Conservation (phyloP, 2,113 vertebrate genomes). For the Mobula birostris region DNA sequence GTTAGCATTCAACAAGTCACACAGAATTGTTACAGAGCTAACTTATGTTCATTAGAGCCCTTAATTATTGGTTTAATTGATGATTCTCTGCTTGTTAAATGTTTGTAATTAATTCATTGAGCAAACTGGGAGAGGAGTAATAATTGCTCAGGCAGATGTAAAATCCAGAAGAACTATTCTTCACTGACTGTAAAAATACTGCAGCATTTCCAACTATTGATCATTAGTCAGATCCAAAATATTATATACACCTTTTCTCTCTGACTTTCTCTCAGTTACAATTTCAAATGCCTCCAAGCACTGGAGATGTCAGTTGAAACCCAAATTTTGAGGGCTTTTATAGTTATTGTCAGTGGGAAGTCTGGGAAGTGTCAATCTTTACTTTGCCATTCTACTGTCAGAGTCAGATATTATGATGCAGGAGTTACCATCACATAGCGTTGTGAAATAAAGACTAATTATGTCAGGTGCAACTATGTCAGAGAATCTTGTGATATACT, state of each 20-base stretch:
- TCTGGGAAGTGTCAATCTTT: conserved; percentile 18
- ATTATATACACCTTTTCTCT: background rate
- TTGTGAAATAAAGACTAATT: conserved; percentile 10
- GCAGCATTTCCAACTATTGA: background rate
- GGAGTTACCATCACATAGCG: background rate
- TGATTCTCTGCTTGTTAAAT: background rate
- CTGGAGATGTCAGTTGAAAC: background rate
- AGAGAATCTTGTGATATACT: background rate
- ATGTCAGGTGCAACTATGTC: background rate
- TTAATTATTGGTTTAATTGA: conserved; percentile 33
- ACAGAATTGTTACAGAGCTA: background rate
- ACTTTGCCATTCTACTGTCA: conserved; percentile 21
- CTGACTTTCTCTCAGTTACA: background rate
- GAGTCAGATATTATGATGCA: background rate
- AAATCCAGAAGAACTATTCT: background rate
- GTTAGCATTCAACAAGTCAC: conserved; percentile 24
- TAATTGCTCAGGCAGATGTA: background rate
- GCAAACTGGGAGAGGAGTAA: background rate
- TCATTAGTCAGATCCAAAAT: background rate
- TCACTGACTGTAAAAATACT: background rate
- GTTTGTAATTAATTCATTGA: conserved; percentile 26
- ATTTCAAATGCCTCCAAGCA: conserved; percentile 4
- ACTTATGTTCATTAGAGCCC: background rate
- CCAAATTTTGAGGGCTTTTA: background rate
- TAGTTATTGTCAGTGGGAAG: conserved; percentile 1